Conservation (phyloP, 2,797 vertebrate genomes). For the Sparus aurata region DNA sequence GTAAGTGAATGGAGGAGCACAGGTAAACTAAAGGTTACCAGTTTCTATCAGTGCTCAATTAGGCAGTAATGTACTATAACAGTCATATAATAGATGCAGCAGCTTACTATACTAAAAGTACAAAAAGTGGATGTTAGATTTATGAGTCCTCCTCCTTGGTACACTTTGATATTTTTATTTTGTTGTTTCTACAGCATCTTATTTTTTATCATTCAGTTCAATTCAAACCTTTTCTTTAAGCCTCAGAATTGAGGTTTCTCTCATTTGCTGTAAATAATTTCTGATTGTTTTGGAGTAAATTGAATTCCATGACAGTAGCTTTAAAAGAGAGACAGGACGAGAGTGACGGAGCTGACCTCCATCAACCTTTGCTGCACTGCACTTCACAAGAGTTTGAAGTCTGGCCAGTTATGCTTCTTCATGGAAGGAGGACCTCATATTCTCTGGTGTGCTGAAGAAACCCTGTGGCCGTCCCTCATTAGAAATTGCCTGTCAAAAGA, state of each 20-base stretch:
- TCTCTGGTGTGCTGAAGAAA: slow-evolving; percentile 28
- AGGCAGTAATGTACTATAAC: too few species aligned
- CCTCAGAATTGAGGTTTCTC: too few species aligned
- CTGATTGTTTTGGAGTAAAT: not conserved
- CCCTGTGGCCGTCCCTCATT: slow-evolving; percentile 51
- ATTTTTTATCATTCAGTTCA: not conserved
- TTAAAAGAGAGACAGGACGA: not conserved
- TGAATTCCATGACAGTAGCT: not conserved
- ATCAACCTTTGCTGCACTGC: slow-evolving; percentile 13
- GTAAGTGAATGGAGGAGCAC: too few species aligned
- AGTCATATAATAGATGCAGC: too few species aligned
- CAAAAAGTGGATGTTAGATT: too few species aligned
- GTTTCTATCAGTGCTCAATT: too few species aligned
- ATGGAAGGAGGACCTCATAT: slow-evolving; percentile 8
- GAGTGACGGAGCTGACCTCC: slow-evolving; percentile 5
- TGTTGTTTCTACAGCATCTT: not conserved
- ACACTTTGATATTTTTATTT: not conserved
- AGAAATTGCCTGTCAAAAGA: slow-evolving; percentile 36
- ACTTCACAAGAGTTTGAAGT: slow-evolving; percentile 21
- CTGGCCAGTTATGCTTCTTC: slow-evolving; percentile 26
- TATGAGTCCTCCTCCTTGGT: not conserved
- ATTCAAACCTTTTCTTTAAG: too few species aligned
- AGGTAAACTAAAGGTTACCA: too few species aligned
- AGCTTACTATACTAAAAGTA: too few species aligned
- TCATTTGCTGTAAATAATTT: not conserved